Conservation (phyloP, 1,140 invertebrate species). For the Drosophila repletoides region DNA sequence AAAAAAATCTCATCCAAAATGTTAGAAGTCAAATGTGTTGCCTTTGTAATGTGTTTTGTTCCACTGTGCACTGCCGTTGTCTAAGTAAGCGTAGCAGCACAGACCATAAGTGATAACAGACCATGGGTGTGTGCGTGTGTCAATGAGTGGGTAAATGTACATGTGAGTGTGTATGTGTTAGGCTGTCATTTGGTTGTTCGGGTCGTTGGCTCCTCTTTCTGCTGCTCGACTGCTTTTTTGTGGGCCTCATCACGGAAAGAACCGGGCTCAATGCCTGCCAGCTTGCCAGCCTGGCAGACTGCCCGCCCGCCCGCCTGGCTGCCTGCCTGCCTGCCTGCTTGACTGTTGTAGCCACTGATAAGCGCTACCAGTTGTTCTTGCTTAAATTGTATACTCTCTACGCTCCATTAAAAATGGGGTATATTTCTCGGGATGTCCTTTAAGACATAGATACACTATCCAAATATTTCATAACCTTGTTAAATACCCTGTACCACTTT, state of each 20-base stretch:
- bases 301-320: constrained; percentile 7
- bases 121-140: background rate
- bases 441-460: too few relatives aligned
- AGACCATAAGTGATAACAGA: constrained; percentile 57
- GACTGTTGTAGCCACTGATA: constrained; percentile 60
- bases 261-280: constrained; percentile 7
- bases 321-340: constrained; percentile 14
- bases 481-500: too few relatives aligned
- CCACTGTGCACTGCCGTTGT: constrained; percentile 40
- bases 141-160: constrained; percentile 12
- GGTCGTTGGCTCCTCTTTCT: constrained; percentile 56
- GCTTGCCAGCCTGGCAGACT: background rate
- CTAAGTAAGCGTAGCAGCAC: constrained; percentile 36
- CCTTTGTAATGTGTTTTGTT: background rate
- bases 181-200: constrained; percentile 58
- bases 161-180: constrained; percentile 16
- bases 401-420: too few relatives aligned
- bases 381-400: too few relatives aligned
- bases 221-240: constrained; percentile 28
- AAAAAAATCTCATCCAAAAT: background rate
- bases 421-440: too few relatives aligned
- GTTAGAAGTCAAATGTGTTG: background rate
- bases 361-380: constrained; percentile 36
- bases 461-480: too few relatives aligned
- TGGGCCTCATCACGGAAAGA: background rate